These are phyloP conservation scores for Drosophila ficusphila DNA, from an alignment of 1,140 invertebrate species.

Conservation along the genomic window DNA sequence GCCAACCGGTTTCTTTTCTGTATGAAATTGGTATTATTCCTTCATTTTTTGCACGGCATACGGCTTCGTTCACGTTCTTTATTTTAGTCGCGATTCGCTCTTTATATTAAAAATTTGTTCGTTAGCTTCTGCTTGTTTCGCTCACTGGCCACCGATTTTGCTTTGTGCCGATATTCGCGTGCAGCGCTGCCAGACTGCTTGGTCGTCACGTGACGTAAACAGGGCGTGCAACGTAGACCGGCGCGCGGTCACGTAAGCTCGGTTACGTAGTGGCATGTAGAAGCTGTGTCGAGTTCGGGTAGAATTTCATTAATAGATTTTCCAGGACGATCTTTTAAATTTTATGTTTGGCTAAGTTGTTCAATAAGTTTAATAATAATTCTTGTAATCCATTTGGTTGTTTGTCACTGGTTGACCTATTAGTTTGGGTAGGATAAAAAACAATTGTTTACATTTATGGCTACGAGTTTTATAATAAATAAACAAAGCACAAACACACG, in stretches of 20 bases:
- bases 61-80: constrained; percentile 10
- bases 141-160: constrained; percentile 26
- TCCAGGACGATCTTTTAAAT: not conserved
- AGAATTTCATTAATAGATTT: not conserved
- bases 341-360: too few species aligned
- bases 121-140: constrained; percentile 4
- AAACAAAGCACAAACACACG: too few species aligned
- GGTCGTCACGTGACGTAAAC: not conserved
- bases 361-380: too few species aligned
- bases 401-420: too few species aligned
- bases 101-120: constrained; percentile 39
- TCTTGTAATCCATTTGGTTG: too few species aligned
- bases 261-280: not conserved
- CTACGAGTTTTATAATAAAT: too few species aligned
- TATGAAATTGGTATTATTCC: constrained; percentile 19
- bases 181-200: constrained; percentile 53
- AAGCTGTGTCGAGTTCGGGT: not conserved
- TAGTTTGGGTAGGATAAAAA: too few species aligned
- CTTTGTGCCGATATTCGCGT: constrained; percentile 67
- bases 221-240: not conserved
- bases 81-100: constrained; percentile 10
- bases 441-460: too few species aligned
- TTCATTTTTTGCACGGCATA: constrained; percentile 12
- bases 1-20: constrained; percentile 55
- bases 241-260: constrained; percentile 1